phyloP scores from a whole-genome alignment of 1,140 invertebrate species.

The Stegodyphus mimosarum region DNA sequence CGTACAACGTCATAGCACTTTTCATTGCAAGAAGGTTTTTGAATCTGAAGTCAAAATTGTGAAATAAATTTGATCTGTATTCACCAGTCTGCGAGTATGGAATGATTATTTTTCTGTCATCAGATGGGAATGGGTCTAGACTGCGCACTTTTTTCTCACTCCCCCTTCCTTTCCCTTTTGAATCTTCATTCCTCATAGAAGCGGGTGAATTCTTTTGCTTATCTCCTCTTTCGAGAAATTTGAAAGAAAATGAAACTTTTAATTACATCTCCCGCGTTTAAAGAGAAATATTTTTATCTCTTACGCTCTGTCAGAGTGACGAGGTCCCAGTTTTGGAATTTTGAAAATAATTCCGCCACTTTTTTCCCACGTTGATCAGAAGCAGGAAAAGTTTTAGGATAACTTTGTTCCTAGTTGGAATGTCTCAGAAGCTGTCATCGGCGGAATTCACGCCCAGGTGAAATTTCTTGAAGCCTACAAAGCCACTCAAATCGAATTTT shows the following conservation, averaged over 20 bases:
- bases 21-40: too few relatives aligned
- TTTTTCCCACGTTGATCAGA: constrained; percentile 19
- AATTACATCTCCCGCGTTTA: constrained; percentile 19
- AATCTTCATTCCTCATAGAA: background rate
- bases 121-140: background rate
- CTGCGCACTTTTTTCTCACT: background rate
- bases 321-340: constrained; percentile 1
- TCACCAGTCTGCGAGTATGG: too few relatives aligned
- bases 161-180: background rate
- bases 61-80: too few relatives aligned
- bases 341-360: constrained; percentile 21
- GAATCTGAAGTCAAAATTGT: too few relatives aligned
- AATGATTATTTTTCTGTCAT: constrained; percentile 5
- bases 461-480: background rate
- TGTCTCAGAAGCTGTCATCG: background rate
- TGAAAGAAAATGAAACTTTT: constrained; percentile 45
- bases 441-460: constrained; percentile 27
- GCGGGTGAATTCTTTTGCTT: constrained; percentile 32
- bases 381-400: constrained; percentile 28
- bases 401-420: constrained; percentile 31
- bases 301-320: background rate
- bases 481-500: constrained; percentile 5
- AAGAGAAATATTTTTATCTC: constrained; percentile 34
- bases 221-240: background rate
- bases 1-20: too few relatives aligned